Base-by-base conservation (phyloP, 2,888 invertebrate species). In the Neocrepidodera transversa region DNA sequence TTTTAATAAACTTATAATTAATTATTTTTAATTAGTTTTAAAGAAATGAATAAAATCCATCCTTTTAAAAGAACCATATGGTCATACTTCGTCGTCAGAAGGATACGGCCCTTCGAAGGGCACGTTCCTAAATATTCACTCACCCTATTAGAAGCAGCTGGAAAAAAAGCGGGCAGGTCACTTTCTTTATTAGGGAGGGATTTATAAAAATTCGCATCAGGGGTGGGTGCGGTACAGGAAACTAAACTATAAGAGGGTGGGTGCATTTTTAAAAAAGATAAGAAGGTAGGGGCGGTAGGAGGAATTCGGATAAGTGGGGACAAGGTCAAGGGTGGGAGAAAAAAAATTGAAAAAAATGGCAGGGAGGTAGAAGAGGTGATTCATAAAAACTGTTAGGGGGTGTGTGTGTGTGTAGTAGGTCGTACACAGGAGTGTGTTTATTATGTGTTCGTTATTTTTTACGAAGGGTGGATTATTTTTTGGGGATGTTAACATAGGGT, bases 131-230 rank as follows among this genome's bases (percentile, higher is more conserved):
- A 45, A 48, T 57, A 57, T 60, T 66, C 61, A 65, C 57, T 62
- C 65, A 58, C 65, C 68, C 64, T 65, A 68, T 68, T 67, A 62
- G 62, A 60, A 60, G 59, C 63, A 30, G 42, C 62, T 62, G 56
- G 65, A 71, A 71, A 69, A 65, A 68, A 68, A 70, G 63, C 69
- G 68, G 76, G 73, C 70, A 67, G 74, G 71, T 70, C 72, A 72
- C 26, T 68, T 68, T 68, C 67, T 65, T 70, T 68, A 66, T 67
- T 60, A 64, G 72, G 75, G 75, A 68, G 73, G 75, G 75, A 70
- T 71, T 71, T 72, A 68, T 59, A 71, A 72, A 70, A 72, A 71
- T 69, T 61, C 64, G 52, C 63, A 14, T 13, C 42, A 52, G 60
- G 68, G 69, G 69, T 64, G 65, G 66, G 60, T 55, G 60, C 48